Evolutionary conservation across 2,888 invertebrate genomes (phyloP).

Genomic region (Heteromurus nitidus): DNA sequence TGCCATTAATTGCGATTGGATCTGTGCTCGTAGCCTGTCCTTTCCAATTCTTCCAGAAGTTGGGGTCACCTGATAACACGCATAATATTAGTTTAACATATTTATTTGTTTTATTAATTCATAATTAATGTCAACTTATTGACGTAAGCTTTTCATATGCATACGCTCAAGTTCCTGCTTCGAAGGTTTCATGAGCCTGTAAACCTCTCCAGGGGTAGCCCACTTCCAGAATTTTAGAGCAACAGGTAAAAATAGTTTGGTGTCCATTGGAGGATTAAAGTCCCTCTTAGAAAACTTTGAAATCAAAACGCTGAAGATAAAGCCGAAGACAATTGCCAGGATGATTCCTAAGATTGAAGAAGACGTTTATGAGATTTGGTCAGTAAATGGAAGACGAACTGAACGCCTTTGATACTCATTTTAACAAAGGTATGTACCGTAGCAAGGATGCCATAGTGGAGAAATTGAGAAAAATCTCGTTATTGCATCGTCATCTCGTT

Average conservation of each 20-base stretch:
- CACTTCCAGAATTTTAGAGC: conserved; percentile 67
- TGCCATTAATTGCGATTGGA: conserved; percentile 23
- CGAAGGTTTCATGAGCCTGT: conserved; percentile 63
- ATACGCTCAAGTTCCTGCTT: conserved; percentile 58
- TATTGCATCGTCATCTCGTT: conserved; percentile 40
- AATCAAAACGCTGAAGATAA: conserved; percentile 65
- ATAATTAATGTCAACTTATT: too few relatives aligned
- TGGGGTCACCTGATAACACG: conserved; percentile 40
- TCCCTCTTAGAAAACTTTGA: conserved; percentile 27
- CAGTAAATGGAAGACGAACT: too few relatives aligned
- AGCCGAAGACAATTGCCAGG: conserved; percentile 53
- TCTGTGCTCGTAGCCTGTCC: conserved; percentile 31
- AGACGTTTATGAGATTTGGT: too few relatives aligned
- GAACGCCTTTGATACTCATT: neutral
- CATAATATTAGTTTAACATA: too few relatives aligned
- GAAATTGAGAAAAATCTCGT: conserved; percentile 69
- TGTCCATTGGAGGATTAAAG: conserved; percentile 63
- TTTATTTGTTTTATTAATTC: neutral
- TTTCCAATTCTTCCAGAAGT: conserved; percentile 51
- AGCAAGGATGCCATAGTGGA: conserved; percentile 72
- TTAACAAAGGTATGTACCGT: conserved; percentile 59
- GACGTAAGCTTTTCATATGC: neutral
- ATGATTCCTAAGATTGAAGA: conserved; percentile 51
- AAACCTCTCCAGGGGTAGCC: conserved; percentile 61
- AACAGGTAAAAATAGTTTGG: conserved; percentile 70